These are phyloP conservation scores for Nettapus auritus DNA, from an alignment of 2,113 vertebrate species.

Conservation along the genomic window DNA sequence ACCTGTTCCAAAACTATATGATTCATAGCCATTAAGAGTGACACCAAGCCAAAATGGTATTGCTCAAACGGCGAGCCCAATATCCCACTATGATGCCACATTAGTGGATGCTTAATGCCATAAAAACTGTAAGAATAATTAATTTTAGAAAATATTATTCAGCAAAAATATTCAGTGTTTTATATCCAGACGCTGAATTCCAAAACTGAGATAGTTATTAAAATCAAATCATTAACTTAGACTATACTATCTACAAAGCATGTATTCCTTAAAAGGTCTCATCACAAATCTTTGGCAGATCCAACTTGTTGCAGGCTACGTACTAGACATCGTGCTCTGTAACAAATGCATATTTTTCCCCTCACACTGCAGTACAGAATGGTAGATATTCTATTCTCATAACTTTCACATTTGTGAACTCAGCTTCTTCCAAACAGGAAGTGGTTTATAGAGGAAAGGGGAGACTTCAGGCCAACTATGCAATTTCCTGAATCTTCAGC, in stretches of 20 bases:
- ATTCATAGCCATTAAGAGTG: background rate
- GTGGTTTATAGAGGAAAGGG: conserved; percentile 17
- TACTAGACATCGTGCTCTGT: background rate
- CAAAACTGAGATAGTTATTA: background rate
- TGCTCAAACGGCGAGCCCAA: background rate
- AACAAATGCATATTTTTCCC: background rate
- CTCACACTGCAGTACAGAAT: background rate
- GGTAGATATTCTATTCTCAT: background rate
- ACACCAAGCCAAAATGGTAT: background rate
- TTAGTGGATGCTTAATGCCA: background rate
- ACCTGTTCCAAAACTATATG: background rate
- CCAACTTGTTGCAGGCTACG: background rate
- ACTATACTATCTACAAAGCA: background rate
- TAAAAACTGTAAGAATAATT: background rate
- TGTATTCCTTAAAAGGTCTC: background rate
- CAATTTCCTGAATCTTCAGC: conserved; percentile 37
- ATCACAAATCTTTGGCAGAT: background rate
- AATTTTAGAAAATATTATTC: conserved; percentile 7
- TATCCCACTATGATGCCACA: background rate
- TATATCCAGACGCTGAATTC: background rate
- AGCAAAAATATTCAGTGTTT: background rate
- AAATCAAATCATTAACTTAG: background rate
- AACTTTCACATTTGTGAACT: conserved; percentile 40
- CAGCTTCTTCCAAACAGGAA: conserved; percentile 46
- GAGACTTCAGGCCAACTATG: conserved; percentile 16